Conservation (phyloP, 2,113 vertebrate genomes). For the Thunnus maccoyii region DNA sequence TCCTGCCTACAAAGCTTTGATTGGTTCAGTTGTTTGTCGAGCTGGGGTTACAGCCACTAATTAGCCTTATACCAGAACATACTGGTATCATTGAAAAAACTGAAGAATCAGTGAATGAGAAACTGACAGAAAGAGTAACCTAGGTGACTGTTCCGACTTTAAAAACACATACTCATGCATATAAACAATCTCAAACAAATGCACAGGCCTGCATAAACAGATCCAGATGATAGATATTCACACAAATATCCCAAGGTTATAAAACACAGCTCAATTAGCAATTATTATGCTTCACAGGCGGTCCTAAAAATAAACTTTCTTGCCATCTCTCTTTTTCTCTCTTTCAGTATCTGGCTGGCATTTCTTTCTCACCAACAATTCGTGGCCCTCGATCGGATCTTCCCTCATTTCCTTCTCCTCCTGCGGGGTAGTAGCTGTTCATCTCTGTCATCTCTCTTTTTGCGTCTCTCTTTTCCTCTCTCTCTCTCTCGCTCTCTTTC, state of each 20-base stretch:
- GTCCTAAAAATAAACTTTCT: conserved; percentile 52
- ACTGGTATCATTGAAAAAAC: too few species aligned
- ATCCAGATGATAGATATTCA: conserved; percentile 42
- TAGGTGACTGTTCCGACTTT: not conserved
- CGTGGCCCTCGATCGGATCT: conserved; percentile 29
- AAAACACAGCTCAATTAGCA: conserved; percentile 63
- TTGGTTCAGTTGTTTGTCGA: too few species aligned
- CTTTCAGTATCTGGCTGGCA: conserved; percentile 28
- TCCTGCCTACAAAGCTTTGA: too few species aligned
- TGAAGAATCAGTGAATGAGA: too few species aligned
- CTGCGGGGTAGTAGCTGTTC: conserved; percentile 83
- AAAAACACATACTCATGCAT: not conserved
- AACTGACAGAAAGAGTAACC: not conserved
- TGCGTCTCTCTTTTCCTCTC: conserved; percentile 48
- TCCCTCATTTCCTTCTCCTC: conserved; percentile 68
- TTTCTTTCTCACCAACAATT: conserved; percentile 25
- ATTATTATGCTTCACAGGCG: conserved; percentile 39
- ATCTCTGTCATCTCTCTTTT: conserved; percentile 84
- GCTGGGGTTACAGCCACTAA: too few species aligned
- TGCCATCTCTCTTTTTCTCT: conserved; percentile 40
- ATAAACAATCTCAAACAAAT: conserved; percentile 5
- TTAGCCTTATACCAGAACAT: too few species aligned
- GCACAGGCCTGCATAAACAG: conserved; percentile 29
- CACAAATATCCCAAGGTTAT: conserved; percentile 62
- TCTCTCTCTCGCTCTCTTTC: conserved; percentile 67